phyloP scores from a whole-genome alignment of 2,888 invertebrate genomes.

The Troides oblongomaculatus region DNA sequence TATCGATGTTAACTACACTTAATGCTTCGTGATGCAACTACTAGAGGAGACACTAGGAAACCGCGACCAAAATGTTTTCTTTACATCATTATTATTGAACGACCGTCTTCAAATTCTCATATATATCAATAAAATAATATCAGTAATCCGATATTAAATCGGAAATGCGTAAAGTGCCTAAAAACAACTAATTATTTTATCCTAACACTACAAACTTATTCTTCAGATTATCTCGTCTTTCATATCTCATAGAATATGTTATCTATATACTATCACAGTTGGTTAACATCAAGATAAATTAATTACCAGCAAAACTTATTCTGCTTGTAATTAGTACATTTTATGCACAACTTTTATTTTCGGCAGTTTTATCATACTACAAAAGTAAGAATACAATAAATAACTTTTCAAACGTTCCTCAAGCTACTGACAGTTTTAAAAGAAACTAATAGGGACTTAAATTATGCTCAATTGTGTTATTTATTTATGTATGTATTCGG shows the following conservation, averaged over 20 bases:
- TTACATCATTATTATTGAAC: neutral
- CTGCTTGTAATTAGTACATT: neutral
- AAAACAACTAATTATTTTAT: neutral
- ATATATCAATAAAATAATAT: neutral
- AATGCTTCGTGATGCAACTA: constrained; percentile 7
- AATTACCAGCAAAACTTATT: neutral
- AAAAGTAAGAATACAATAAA: neutral
- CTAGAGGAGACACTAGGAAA: neutral
- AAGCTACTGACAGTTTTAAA: neutral
- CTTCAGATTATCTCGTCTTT: neutral
- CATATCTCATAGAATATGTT: neutral
- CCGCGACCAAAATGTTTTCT: neutral
- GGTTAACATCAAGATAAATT: neutral
- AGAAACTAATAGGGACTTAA: neutral
- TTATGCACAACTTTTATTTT: constrained; percentile 14
- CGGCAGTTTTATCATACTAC: neutral
- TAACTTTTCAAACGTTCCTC: constrained; percentile 4
- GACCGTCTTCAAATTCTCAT: neutral
- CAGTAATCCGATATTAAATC: neutral
- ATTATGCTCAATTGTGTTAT: constrained; percentile 20
- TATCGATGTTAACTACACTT: constrained; percentile 18
- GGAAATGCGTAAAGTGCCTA: no score
- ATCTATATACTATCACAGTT: neutral
- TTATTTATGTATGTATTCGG: neutral
- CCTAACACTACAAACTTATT: neutral